These are phyloP conservation scores for Dione juno DNA, from an alignment of 2,888 invertebrate genomes.

Conservation along the genomic window DNA sequence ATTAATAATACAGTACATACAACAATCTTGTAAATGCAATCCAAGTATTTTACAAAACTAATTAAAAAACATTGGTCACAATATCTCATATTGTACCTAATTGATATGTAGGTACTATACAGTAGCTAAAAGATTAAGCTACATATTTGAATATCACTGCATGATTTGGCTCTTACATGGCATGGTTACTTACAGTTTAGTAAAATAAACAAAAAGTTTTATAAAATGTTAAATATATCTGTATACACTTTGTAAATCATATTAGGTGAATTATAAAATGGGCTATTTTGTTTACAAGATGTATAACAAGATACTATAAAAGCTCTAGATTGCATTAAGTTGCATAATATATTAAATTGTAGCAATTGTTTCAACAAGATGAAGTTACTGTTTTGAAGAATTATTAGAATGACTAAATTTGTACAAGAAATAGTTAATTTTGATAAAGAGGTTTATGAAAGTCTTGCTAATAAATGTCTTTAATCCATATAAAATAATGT, in stretches of 20 bases:
- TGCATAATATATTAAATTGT: neutral
- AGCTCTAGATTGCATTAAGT: neutral
- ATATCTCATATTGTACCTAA: neutral
- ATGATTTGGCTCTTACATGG: slow-evolving; percentile 13
- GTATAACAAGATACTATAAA: too few relatives aligned
- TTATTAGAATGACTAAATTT: neutral
- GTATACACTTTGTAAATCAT: neutral
- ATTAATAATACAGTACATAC: neutral
- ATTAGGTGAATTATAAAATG: neutral
- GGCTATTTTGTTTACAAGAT: neutral
- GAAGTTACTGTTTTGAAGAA: neutral
- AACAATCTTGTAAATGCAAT: neutral
- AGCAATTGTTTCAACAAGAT: neutral
- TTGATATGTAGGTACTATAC: too few relatives aligned
- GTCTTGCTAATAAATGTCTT: too few relatives aligned
- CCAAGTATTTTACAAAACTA: neutral
- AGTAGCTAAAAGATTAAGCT: neutral
- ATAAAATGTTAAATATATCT: neutral
- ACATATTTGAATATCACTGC: neutral
- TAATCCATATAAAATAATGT: neutral
- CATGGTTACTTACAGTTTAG: neutral
- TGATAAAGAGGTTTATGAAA: too few relatives aligned
- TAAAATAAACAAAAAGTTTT: neutral
- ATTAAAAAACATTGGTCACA: slow-evolving; percentile 14
- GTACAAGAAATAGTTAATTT: neutral